Evolutionary conservation across 2,888 invertebrate genomes (phyloP).

Genomic region (Drosophila colorata): DNA sequence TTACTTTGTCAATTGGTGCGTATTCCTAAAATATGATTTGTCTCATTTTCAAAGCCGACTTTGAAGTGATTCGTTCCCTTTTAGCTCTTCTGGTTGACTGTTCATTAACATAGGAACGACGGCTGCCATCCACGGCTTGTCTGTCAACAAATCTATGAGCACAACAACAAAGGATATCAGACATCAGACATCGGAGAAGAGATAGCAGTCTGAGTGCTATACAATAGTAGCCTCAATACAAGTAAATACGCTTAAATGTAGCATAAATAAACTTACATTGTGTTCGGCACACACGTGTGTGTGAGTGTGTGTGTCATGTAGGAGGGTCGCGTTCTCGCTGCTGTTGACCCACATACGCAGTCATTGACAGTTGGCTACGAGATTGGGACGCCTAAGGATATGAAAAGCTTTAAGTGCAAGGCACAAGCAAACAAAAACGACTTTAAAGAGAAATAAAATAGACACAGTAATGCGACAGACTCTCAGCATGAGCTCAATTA

Average conservation of each 20-base stretch:
- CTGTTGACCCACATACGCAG: constrained; percentile 47
- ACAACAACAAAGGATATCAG: constrained; percentile 47
- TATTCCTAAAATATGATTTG: constrained; percentile 59
- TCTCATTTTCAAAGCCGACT: constrained; percentile 54
- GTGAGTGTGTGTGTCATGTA: constrained; percentile 3
- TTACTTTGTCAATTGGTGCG: constrained; percentile 62
- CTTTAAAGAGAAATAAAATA: constrained; percentile 1
- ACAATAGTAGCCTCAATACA: constrained; percentile 28
- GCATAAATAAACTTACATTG: constrained; percentile 24
- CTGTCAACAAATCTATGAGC: constrained; percentile 52
- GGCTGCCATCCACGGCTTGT: constrained; percentile 20
- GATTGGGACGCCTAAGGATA: constrained; percentile 12
- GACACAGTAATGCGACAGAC: not conserved
- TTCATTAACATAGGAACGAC: constrained; percentile 61
- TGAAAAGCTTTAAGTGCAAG: constrained; percentile 18
- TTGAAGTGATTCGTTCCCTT: constrained; percentile 45
- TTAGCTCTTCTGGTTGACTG: constrained; percentile 30
- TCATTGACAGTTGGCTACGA: constrained; percentile 33
- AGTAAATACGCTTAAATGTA: constrained; percentile 35
- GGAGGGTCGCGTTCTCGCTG: constrained; percentile 7
- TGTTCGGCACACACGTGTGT: not conserved
- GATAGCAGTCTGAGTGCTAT: constrained; percentile 27
- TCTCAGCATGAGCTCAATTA: constrained; percentile 14
- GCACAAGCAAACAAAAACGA: not conserved
- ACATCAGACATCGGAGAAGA: constrained; percentile 27